A percentile compares a stretch with the other conserved stretches of the same genome.
These are phyloP conservation scores for Eledona agricola DNA, from an alignment of 2,888 invertebrate species.

Conservation along the genomic window DNA sequence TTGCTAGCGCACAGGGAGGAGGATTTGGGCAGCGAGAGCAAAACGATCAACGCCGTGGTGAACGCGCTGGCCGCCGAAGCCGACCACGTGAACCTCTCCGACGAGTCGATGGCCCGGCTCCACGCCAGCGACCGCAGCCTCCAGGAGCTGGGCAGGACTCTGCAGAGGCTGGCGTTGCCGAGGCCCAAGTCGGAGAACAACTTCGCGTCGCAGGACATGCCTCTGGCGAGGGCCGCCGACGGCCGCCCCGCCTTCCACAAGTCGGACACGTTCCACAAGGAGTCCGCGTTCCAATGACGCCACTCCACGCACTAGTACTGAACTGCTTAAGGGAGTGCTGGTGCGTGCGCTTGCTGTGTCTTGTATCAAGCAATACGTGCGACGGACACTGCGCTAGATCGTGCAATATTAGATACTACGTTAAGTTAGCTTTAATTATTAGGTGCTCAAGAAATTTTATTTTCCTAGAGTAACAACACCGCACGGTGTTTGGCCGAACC, in stretches of 20 bases:
- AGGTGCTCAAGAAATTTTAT: slow-evolving; percentile 63
- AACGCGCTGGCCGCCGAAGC: slow-evolving; percentile 92
- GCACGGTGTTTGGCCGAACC: slow-evolving; percentile 41
- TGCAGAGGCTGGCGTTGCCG: slow-evolving; percentile 76
- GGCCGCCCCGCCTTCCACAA: slow-evolving; percentile 75
- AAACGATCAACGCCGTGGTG: slow-evolving; percentile 92
- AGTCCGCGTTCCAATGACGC: slow-evolving; percentile 75
- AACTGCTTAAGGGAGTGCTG: slow-evolving; percentile 42
- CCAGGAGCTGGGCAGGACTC: slow-evolving; percentile 73
- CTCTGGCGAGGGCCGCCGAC: slow-evolving; percentile 67
- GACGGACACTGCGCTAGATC: slow-evolving; percentile 61
- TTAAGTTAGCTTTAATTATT: slow-evolving; percentile 64
- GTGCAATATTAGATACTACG: slow-evolving; percentile 63
- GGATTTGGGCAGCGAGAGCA: slow-evolving; percentile 75
- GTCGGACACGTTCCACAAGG: slow-evolving; percentile 82
- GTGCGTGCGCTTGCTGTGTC: slow-evolving; percentile 49
- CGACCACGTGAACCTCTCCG: slow-evolving; percentile 82
- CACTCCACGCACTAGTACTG: slow-evolving; percentile 73
- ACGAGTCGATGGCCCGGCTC: slow-evolving; percentile 70
- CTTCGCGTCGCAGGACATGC: slow-evolving; percentile 75
- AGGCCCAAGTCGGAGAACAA: slow-evolving; percentile 87
- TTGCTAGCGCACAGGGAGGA: slow-evolving; percentile 84
- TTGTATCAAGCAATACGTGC: slow-evolving; percentile 56
- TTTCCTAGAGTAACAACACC: slow-evolving; percentile 43
- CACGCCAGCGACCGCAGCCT: slow-evolving; percentile 60